Percentiles rank a stretch among this genome's conserved stretches.
Evolutionary conservation across 2,113 vertebrate genomes (phyloP).

Genomic region (Acrocephalus arundinaceus): DNA sequence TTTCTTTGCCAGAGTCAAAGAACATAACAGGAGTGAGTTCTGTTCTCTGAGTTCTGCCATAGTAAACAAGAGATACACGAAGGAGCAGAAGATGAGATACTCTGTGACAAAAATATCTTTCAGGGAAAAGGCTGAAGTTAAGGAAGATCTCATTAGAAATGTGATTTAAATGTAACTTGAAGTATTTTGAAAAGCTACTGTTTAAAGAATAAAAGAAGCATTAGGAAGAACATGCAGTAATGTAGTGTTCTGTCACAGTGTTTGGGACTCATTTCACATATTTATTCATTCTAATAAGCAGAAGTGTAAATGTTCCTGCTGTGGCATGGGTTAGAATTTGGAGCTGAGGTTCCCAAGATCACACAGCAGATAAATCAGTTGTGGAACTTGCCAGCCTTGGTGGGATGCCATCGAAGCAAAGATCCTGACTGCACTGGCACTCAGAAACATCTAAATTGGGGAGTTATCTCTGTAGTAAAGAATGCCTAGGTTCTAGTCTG

Average conservation of each 20-base stretch:
- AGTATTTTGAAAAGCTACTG: not conserved
- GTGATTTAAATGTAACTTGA: not conserved
- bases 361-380: not conserved
- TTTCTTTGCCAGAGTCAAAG: not conserved
- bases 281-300: not conserved
- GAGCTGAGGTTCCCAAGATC: not conserved
- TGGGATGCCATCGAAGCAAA: not conserved
- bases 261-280: not conserved
- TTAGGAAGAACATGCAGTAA: not conserved
- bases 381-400: not conserved
- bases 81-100: not conserved
- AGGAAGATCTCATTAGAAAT: not conserved
- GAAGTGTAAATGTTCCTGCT: not conserved
- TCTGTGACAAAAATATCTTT: not conserved
- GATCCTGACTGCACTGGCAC: not conserved
- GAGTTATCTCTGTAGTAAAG: conserved; percentile 4
- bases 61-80: not conserved
- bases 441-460: not conserved
- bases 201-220: not conserved
- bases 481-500: conserved; percentile 18
- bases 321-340: not conserved
- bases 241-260: not conserved
- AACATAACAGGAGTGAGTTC: not conserved
- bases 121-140: not conserved
- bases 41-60: not conserved